Evolutionary conservation across 1,140 invertebrate genomes (phyloP).

Genomic region (Pachyrhynchus sulphureomaculatus): DNA sequence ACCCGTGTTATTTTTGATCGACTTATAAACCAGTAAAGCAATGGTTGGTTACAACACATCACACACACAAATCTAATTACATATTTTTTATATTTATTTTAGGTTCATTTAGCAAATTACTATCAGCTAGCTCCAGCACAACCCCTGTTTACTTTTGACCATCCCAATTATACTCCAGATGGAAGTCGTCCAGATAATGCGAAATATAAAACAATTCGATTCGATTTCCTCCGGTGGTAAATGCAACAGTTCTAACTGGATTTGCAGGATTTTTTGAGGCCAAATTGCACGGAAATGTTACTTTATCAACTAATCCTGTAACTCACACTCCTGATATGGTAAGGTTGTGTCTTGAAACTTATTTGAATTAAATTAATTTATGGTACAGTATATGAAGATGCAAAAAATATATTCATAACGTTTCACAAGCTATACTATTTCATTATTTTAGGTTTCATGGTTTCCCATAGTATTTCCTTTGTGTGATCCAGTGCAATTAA

Average conservation of each 20-base stretch:
- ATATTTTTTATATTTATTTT: too few species aligned
- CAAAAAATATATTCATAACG: not conserved
- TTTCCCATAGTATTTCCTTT: conserved; percentile 95
- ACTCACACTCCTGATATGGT: conserved; percentile 91
- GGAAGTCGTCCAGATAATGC: conserved; percentile 68
- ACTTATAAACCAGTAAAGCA: too few species aligned
- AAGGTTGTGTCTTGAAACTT: conserved; percentile 45
- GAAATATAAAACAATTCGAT: conserved; percentile 69
- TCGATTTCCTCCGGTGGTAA: conserved; percentile 69
- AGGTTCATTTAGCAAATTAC: conserved; percentile 79
- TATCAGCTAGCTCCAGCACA: conserved; percentile 75
- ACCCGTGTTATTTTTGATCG: too few species aligned
- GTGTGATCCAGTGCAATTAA: conserved; percentile 71
- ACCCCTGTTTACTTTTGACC: conserved; percentile 82
- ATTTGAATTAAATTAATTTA: not conserved
- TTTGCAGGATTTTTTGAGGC: conserved; percentile 96
- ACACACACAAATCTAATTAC: too few species aligned
- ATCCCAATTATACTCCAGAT: conserved; percentile 71
- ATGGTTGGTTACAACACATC: too few species aligned
- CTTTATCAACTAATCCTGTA: conserved; percentile 84
- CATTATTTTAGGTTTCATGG: conserved; percentile 63
- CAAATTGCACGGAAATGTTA: conserved; percentile 79
- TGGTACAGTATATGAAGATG: not conserved
- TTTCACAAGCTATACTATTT: too few species aligned
- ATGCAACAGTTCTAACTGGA: conserved; percentile 84